Conservation (phyloP, 2,888 invertebrate genomes). For the Synergus umbraculus region DNA sequence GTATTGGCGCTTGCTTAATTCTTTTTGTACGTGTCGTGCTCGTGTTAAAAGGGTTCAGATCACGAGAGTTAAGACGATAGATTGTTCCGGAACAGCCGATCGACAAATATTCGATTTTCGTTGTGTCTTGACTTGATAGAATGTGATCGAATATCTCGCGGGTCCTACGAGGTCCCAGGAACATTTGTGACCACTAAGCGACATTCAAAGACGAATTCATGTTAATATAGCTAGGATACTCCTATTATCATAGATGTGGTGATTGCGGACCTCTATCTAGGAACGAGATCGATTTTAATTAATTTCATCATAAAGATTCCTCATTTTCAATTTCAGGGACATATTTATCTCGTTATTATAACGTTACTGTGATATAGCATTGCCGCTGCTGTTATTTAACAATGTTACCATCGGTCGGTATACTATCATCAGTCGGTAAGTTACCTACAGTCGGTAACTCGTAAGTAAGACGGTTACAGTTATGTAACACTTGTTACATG, state of each 20-base stretch:
- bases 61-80: slow-evolving; percentile 32
- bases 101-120: slow-evolving; percentile 51
- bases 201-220: slow-evolving; percentile 56
- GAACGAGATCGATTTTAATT: background rate
- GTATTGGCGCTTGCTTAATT: slow-evolving; percentile 50
- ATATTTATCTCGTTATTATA: background rate
- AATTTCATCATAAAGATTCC: background rate
- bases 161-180: slow-evolving; percentile 10
- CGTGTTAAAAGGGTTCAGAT: slow-evolving; percentile 58
- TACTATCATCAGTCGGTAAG: no score
- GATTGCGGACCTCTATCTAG: slow-evolving; percentile 44
- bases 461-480: no score
- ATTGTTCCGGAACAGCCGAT: slow-evolving; percentile 56
- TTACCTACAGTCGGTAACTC: no score
- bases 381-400: background rate
- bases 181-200: slow-evolving; percentile 46
- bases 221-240: slow-evolving; percentile 53
- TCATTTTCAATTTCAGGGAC: background rate
- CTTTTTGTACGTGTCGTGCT: slow-evolving; percentile 63
- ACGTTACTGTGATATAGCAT: background rate
- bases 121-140: slow-evolving; percentile 46
- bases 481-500: background rate
- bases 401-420: background rate
- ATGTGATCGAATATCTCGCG: slow-evolving; percentile 47
- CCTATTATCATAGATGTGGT: slow-evolving; percentile 54